These are phyloP conservation scores for Epinephelus coioides DNA, from an alignment of 2,797 vertebrate genomes.

Conservation along the genomic window DNA sequence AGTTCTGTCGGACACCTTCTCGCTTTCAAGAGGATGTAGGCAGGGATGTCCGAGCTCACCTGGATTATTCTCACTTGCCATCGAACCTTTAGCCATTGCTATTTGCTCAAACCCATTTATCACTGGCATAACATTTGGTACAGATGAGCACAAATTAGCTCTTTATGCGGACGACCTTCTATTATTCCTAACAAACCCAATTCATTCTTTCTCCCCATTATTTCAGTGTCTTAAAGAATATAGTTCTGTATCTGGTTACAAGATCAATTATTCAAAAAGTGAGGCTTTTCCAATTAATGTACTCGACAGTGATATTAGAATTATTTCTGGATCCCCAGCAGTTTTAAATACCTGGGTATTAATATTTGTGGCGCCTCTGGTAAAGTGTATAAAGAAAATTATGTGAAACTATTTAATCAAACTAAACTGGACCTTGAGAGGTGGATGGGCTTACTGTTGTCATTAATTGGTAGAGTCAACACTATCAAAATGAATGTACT, in stretches of 20 bases:
- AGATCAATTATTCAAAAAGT: neutral
- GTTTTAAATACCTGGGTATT: slow-evolving; percentile 3
- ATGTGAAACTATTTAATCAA: no score
- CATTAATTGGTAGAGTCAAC: no score
- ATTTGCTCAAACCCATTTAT: neutral
- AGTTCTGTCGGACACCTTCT: neutral
- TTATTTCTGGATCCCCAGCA: neutral
- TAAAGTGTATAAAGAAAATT: no score
- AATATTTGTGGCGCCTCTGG: neutral
- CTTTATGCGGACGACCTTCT: no score
- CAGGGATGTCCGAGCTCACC: neutral
- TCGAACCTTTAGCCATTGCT: neutral
- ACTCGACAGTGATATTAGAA: neutral
- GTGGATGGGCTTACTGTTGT: no score
- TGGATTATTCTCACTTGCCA: neutral
- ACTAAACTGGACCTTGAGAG: no score
- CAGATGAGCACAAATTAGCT: neutral
- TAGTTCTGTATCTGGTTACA: neutral
- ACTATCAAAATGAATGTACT: no score
- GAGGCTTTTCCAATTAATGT: neutral
- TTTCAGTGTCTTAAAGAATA: neutral
- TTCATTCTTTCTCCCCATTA: neutral
- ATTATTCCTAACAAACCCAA: neutral
- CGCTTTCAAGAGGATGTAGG: neutral
- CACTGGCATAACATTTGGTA: neutral